A percentile compares a stretch with the other conserved stretches of the same genome.
These are phyloP conservation scores for Rattus rattus DNA, from an alignment of 2,113 vertebrate genomes.

Conservation along the genomic window DNA sequence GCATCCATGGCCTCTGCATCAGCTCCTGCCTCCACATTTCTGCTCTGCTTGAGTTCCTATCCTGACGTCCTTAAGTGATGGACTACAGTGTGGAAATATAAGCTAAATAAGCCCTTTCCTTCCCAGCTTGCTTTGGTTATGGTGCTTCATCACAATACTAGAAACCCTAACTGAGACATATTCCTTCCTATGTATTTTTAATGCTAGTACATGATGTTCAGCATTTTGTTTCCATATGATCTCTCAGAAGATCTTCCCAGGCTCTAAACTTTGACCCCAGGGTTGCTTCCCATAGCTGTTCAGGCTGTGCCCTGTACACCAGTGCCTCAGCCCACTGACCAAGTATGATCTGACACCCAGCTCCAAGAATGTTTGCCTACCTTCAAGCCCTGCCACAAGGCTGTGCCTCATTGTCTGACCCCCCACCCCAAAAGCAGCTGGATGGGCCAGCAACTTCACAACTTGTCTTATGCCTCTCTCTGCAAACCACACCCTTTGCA, in stretches of 20 bases:
- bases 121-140: not conserved
- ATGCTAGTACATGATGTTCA: not conserved
- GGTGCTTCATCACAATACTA: not conserved
- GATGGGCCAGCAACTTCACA: not conserved
- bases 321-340: not conserved
- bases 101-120: not conserved
- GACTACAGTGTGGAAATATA: not conserved
- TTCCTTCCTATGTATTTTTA: not conserved
- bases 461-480: not conserved
- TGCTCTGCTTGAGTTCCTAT: not conserved
- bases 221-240: constrained; percentile 23
- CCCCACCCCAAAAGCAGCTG: not conserved
- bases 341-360: not conserved
- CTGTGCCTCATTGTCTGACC: not conserved
- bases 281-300: not conserved
- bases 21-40: not conserved
- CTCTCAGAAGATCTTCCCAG: not conserved
- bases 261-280: not conserved
- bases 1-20: not conserved
- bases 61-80: not conserved
- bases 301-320: not conserved
- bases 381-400: not conserved
- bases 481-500: not conserved
- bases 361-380: not conserved
- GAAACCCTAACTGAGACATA: not conserved